Evolutionary conservation across 53 echinoderm and acorn worm species (phyloP), one percentile per base, ranked within the genome.

Genomic region (Glandiceps talaboti): DNA sequence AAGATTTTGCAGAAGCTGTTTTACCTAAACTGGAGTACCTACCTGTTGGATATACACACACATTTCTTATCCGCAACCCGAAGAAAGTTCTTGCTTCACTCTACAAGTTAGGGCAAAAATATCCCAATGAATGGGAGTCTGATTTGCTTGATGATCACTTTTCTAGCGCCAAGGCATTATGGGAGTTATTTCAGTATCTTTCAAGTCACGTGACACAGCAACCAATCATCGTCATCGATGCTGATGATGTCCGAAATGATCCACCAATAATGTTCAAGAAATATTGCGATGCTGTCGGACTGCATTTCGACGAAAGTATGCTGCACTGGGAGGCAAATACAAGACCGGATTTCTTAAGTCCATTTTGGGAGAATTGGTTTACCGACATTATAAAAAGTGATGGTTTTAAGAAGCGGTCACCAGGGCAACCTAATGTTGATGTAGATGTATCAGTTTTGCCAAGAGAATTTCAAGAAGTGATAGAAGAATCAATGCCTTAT

Each of bases 21-120:
- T 20, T 12, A 45, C 6, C 6, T 6, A 84, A 83, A 29, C 31
- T 78, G 31, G 87, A 85, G 25, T 74, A 85, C 73, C 75, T 92
- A 0, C 92, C 92, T 1, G 83, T 81, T 45, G 89, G 89, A 27
- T 92, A 78, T 27, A 76, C 80, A 14, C 92, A 89, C 64, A 89
- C 92, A 28, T 89, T 92, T 30, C 87, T 92, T 0, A 89, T 92
- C 26, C 81, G 89, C 27, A 75, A 92, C 31, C 92, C 89, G 0
- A 32, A 76, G 27, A 89, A 89, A 83, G 81, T 89, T 30, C 82
- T 92, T 78, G 87, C 83, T 0, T 92, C 92, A 20, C 83, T 89
- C 0, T 45, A 45, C 6, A 80, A 86, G 72, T 31, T 28, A 33
- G 64, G 64, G 6, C 64, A 45, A 45, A 45, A 20, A 45, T 45